These are phyloP conservation scores for Protosalanx chinensis DNA, from an alignment of 2,797 vertebrate species.

Conservation along the genomic window DNA sequence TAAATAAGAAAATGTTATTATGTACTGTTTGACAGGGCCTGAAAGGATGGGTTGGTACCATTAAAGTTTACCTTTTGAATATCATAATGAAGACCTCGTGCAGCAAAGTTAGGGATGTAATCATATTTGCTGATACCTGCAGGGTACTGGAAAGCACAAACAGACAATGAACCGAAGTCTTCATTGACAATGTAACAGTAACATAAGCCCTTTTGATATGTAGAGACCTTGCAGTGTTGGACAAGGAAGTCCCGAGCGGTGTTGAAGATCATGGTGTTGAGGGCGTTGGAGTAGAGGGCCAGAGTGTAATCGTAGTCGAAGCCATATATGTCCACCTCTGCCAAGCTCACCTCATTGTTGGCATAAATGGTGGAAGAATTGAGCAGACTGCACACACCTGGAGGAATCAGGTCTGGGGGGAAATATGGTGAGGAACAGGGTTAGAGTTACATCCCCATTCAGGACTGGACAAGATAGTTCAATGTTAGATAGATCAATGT, in stretches of 20 bases:
- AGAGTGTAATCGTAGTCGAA: constrained; percentile 87
- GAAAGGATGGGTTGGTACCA: background rate
- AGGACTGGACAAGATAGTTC: background rate
- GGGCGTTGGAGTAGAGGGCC: constrained; percentile 77
- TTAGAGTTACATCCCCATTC: background rate
- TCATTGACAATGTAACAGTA: no score
- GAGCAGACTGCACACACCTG: constrained; percentile 77
- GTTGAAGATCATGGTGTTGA: constrained; percentile 80
- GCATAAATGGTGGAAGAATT: constrained; percentile 80
- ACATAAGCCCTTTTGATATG: no score
- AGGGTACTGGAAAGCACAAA: constrained; percentile 71
- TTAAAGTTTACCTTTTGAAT: constrained; percentile 78
- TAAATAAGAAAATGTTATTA: no score
- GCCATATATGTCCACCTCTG: constrained; percentile 82
- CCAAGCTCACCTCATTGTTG: constrained; percentile 81
- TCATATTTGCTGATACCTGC: constrained; percentile 75
- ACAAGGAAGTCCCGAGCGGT: constrained; percentile 75
- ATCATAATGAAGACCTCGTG: constrained; percentile 83
- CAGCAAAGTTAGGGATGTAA: constrained; percentile 80
- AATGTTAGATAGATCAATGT: no score
- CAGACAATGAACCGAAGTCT: no score
- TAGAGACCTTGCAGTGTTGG: constrained; percentile 78
- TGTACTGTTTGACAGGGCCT: no score
- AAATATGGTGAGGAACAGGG: constrained; percentile 21
- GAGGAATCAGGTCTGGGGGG: constrained; percentile 76